A percentile compares a stretch with the other conserved stretches of the same genome.
Conservation (phyloP, 2,113 vertebrate genomes). For the Nyctereutes procyonoides region DNA sequence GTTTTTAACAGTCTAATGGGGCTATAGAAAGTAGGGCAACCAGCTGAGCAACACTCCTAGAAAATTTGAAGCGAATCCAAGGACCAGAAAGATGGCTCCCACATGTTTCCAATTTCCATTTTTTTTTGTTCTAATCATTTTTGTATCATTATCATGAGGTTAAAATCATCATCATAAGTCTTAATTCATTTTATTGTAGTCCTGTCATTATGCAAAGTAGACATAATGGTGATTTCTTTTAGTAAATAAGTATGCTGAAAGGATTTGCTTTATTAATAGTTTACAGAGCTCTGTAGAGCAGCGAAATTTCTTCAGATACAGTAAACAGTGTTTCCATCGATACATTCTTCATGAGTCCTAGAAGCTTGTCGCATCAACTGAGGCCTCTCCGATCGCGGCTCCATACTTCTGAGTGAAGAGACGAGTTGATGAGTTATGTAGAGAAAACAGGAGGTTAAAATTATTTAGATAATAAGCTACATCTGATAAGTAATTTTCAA, state of each 20-base stretch:
- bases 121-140: slow-evolving; percentile 56
- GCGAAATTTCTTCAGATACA: neutral
- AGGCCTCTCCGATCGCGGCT: neutral
- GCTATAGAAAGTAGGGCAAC: neutral
- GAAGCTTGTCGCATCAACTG: neutral
- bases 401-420: neutral
- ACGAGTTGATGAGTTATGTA: neutral
- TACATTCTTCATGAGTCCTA: neutral
- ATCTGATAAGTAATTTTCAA: slow-evolving; percentile 18
- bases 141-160: slow-evolving; percentile 35
- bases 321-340: neutral
- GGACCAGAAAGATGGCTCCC: neutral
- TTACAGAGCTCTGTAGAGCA: neutral
- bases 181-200: slow-evolving; percentile 44
- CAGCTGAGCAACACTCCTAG: neutral
- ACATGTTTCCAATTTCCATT: slow-evolving; percentile 43
- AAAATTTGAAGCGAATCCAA: slow-evolving; percentile 27
- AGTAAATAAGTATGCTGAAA: neutral
- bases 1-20: neutral
- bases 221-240: neutral
- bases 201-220: neutral
- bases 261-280: neutral
- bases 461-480: neutral
- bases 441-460: neutral
- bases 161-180: slow-evolving; percentile 45